Conservation (phyloP, 2,888 invertebrate genomes). For the Byasa hedistus region DNA sequence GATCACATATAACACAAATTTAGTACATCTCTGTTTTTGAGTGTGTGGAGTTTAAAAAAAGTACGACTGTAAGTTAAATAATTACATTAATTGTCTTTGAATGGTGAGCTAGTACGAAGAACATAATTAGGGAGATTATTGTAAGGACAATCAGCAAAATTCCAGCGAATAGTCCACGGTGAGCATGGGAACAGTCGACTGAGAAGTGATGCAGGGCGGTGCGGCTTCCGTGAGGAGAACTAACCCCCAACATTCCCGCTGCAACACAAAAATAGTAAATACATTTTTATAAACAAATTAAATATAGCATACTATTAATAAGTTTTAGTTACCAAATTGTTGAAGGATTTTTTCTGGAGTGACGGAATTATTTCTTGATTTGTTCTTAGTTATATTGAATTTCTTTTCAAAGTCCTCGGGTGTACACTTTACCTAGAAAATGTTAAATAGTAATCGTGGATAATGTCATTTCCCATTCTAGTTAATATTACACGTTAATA, state of each 20-base stretch:
- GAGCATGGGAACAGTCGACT: conserved; percentile 91
- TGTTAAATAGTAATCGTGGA: not conserved
- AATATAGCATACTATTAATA: not conserved
- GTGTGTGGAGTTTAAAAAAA: not conserved
- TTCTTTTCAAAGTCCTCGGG: conserved; percentile 73
- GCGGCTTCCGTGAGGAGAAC: conserved; percentile 66
- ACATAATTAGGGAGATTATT: conserved; percentile 92
- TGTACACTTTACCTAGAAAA: conserved; percentile 69
- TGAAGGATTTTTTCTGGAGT: conserved; percentile 76
- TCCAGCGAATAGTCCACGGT: conserved; percentile 87
- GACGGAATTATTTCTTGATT: conserved; percentile 72
- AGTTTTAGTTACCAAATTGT: conserved; percentile 61
- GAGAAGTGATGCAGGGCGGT: conserved; percentile 83
- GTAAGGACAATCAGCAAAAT: conserved; percentile 89
- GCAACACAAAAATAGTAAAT: conserved; percentile 44
- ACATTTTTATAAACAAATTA: not conserved
- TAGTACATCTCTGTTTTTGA: no score
- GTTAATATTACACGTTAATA: not conserved
- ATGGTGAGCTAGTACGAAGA: conserved; percentile 89
- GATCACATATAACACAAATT: not conserved
- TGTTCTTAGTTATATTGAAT: conserved; percentile 57
- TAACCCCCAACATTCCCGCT: conserved; percentile 79
- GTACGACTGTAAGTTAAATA: conserved; percentile 20
- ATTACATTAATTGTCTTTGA: conserved; percentile 79
- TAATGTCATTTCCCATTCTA: not conserved